Conservation (phyloP, 1,140 invertebrate species). For the Oedothorax gibbosus region DNA sequence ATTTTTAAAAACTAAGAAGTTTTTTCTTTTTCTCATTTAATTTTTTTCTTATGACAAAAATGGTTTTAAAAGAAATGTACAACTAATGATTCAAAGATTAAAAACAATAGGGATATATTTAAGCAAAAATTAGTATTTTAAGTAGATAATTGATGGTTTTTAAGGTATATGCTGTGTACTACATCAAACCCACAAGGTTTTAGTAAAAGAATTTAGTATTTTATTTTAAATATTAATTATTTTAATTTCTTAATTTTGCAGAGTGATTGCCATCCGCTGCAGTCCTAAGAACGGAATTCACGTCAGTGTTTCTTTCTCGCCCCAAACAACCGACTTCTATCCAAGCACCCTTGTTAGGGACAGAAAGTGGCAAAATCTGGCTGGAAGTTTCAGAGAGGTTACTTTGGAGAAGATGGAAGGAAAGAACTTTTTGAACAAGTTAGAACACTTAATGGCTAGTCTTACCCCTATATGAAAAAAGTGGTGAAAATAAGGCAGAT, state of each 20-base stretch:
- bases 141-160: too few relatives aligned
- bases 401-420: constrained; percentile 95
- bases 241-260: constrained; percentile 63
- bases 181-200: too few relatives aligned
- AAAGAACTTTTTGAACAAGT: constrained; percentile 96
- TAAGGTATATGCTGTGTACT: too few relatives aligned
- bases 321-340: constrained; percentile 87
- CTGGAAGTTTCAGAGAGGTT: constrained; percentile 84
- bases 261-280: constrained; percentile 88
- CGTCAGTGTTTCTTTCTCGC: constrained; percentile 82
- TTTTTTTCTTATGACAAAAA: too few relatives aligned
- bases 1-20: too few relatives aligned
- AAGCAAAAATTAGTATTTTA: too few relatives aligned
- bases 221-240: too few relatives aligned
- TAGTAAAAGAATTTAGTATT: too few relatives aligned
- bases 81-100: too few relatives aligned
- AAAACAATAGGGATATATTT: too few relatives aligned
- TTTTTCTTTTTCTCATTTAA: too few relatives aligned
- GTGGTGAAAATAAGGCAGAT: neutral
- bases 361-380: constrained; percentile 89
- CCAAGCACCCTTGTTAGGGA: constrained; percentile 87
- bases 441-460: constrained; percentile 95
- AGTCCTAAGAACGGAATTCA: constrained; percentile 76
- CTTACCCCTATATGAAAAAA: constrained; percentile 73
- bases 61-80: too few relatives aligned